phyloP scores from a whole-genome alignment of 92 coral and sea anemone species.

The Palythoa grandis region DNA sequence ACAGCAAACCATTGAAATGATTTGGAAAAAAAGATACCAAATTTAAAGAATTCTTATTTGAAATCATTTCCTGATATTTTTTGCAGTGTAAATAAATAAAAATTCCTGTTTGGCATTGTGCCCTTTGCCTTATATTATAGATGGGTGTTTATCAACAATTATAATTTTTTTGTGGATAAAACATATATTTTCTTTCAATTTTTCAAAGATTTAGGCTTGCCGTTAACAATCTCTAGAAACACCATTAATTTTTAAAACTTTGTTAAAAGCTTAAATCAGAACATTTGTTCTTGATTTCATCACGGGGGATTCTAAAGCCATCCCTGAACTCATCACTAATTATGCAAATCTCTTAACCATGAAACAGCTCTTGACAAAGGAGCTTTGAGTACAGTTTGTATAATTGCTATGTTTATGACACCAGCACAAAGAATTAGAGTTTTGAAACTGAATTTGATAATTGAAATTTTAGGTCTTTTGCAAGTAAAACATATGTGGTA shows the following conservation, averaged over 20 bases:
- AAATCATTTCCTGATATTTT: background rate
- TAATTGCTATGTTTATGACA: conserved; percentile 44
- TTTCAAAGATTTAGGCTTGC: background rate
- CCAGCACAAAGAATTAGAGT: conserved; percentile 14
- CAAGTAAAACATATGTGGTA: background rate
- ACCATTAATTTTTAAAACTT: background rate
- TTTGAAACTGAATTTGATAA: conserved; percentile 20
- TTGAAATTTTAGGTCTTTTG: background rate
- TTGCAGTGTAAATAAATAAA: background rate
- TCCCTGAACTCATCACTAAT: conserved; percentile 10
- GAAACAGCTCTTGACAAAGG: conserved; percentile 40
- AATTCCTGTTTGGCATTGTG: conserved; percentile 20
- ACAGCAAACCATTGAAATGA: background rate
- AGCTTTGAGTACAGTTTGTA: conserved; percentile 45
- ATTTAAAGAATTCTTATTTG: background rate
- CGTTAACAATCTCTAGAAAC: background rate
- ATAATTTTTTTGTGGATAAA: conserved; percentile 19
- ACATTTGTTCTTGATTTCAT: conserved; percentile 15
- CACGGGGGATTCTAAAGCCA: conserved; percentile 4
- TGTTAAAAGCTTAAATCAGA: background rate
- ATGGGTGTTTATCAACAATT: conserved; percentile 20
- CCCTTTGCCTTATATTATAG: conserved; percentile 11
- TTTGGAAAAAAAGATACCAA: background rate
- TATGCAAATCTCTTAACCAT: conserved; percentile 48
- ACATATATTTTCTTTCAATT: background rate